Base-by-base conservation (phyloP, 2,797 vertebrate genomes). In the Macrochelys suwanniensis region DNA sequence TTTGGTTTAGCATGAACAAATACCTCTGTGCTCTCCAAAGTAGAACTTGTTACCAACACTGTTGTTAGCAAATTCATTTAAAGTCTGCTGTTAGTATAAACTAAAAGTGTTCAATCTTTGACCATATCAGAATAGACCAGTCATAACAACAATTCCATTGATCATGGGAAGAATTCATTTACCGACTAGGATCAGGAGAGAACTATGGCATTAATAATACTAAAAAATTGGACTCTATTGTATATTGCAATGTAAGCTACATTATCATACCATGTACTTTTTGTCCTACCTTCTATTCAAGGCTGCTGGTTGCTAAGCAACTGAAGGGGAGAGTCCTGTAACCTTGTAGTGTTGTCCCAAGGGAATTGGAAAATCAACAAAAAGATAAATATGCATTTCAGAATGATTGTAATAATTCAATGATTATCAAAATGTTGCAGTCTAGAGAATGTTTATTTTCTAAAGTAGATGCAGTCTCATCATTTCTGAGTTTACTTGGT, bases 241-340 rank as follows among this genome's bases (percentile, higher is more conserved):
- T 47, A 85, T 3, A 2, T 84, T 59, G 28, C 80, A 33, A 56
- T 31, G 23, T 83, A 85, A 59, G 49, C 33, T n/a, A 5, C 56
- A 25, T 88, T 84, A 91, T 93, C 96, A 51, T 33, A 9, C 51
- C 84, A 47, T 33, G 53, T 71, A 87, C 83, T 87, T 83, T 87
- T 88, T 85, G 84, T 90, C 92, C 91, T 83, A 84, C 59, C 17
- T 92, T 90, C 68, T 84, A 12, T 92, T 95, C 94, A 56, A 93
- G 93, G 94, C 97, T 19, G 15, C 65, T 87, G 2, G 84, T 94
- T 95, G 96, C 97, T 85, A 61, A 88, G 97, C 80, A 89, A 93
- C 97, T 1, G 33, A 61, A 95, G 4, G 92, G 89, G 12, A 68
- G 84, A 90, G 96, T 85, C 93, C 88, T 96, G 94, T 87, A 57